phyloP scores from a whole-genome alignment of 1,140 invertebrate species.

The Solenopsis fugax region DNA sequence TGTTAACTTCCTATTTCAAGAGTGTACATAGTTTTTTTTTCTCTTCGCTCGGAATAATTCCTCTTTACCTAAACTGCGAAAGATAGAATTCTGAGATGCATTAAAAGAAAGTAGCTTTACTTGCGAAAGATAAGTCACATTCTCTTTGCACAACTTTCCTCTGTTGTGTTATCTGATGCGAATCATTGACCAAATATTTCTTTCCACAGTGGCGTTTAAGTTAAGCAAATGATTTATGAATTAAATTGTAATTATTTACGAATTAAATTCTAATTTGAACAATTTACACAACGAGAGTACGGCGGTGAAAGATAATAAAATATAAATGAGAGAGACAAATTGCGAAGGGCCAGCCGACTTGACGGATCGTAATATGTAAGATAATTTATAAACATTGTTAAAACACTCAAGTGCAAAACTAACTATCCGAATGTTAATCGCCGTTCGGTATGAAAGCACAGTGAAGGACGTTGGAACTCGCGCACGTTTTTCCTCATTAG shows the following conservation, averaged over 20 bases:
- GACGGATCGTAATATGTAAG: neutral
- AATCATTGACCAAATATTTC: constrained; percentile 53
- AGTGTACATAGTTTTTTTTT: neutral
- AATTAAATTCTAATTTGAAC: constrained; percentile 46
- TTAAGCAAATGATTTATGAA: constrained; percentile 5
- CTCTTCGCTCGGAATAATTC: neutral
- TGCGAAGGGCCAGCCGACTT: neutral
- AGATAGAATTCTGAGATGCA: constrained; percentile 21
- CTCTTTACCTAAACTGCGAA: constrained; percentile 26
- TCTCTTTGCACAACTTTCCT: constrained; percentile 49
- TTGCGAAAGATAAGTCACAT: constrained; percentile 53
- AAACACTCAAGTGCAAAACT: constrained; percentile 28
- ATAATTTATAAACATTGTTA: constrained; percentile 34
- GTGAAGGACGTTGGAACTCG: constrained; percentile 18
- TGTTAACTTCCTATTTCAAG: constrained; percentile 15
- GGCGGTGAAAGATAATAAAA: neutral
- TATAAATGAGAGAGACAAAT: neutral
- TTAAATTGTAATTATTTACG: too few species aligned
- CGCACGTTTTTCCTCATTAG: constrained; percentile 67
- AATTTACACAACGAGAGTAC: constrained; percentile 14
- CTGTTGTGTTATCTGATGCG: constrained; percentile 31
- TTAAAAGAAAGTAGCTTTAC: constrained; percentile 52
- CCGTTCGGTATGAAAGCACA: constrained; percentile 10
- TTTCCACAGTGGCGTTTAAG: neutral
- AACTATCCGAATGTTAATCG: constrained; percentile 42